A percentile compares a stretch with the other conserved stretches of the same genome.
phyloP scores from a whole-genome alignment of 2,797 vertebrate genomes.

The Rhinoraja longicauda region DNA sequence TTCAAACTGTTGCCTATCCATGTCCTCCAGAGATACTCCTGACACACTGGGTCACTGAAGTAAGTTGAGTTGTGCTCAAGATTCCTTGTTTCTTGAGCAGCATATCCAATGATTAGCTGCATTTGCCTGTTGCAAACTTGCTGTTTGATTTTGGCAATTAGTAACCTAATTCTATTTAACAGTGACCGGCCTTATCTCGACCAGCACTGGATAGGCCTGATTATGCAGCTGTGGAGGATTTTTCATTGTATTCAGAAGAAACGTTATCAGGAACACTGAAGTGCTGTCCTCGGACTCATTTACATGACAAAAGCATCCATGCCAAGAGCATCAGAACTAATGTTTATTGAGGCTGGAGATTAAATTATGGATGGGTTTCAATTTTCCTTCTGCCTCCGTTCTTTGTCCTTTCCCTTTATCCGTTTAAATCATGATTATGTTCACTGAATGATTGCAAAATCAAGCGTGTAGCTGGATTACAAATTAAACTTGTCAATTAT shows the following conservation, averaged over 20 bases:
- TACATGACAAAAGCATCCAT: not conserved
- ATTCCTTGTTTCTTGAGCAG: too few relatives aligned
- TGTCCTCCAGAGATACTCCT: too few relatives aligned
- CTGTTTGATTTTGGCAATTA: constrained; percentile 21
- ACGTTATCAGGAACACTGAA: constrained; percentile 5
- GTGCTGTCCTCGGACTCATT: not conserved
- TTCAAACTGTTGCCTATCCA: too few relatives aligned
- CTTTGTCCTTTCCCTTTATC: not conserved
- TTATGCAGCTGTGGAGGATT: not conserved
- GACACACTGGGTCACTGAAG: too few relatives aligned
- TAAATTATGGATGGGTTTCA: constrained; percentile 12
- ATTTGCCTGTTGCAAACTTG: not conserved
- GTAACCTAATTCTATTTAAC: constrained; percentile 21
- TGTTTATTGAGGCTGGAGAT: constrained; percentile 23
- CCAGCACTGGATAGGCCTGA: not conserved
- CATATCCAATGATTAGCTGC: not conserved
- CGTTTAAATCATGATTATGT: constrained; percentile 22
- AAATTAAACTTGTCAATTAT: constrained; percentile 31
- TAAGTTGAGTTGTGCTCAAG: too few relatives aligned
- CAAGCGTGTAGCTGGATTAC: constrained; percentile 21
- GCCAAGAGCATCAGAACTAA: not conserved
- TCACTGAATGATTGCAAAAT: constrained; percentile 20
- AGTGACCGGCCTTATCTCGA: not conserved
- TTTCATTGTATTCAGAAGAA: constrained; percentile 1
- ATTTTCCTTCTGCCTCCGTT: constrained; percentile 15